Conservation (phyloP, 2,113 vertebrate species). For the Daubentonia madagascariensis region DNA sequence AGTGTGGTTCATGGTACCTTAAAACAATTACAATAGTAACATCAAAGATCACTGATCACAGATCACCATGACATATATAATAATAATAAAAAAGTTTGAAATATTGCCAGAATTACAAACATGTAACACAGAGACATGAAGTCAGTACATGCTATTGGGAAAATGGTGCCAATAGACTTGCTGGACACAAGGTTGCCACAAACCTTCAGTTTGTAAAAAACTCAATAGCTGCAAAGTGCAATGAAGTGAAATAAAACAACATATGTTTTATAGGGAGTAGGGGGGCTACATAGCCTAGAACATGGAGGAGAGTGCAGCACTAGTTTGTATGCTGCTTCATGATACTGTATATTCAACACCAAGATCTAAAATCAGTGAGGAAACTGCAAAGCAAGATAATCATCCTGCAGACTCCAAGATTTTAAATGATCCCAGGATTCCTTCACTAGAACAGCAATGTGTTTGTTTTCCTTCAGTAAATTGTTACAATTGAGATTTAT, state of each 20-base stretch:
- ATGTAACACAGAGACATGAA: neutral
- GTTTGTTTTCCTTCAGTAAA: neutral
- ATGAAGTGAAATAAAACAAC: neutral
- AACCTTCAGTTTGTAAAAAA: neutral
- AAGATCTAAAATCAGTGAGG: neutral
- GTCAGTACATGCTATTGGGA: neutral
- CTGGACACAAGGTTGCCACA: neutral
- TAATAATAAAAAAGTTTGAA: neutral
- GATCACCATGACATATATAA: neutral
- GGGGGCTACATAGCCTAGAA: neutral
- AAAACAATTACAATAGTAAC: neutral
- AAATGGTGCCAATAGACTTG: neutral
- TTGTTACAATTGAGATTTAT: neutral
- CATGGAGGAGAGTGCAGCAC: neutral
- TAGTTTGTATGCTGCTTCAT: neutral
- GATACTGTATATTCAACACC: neutral
- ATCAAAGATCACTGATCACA: neutral
- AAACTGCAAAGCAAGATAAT: neutral
- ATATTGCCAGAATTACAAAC: neutral
- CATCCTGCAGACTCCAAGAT: neutral
- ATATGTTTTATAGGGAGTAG: rapidly evolving
- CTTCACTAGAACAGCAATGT: neutral
- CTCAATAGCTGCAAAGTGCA: neutral
- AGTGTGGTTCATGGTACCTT: neutral
- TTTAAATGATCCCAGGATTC: neutral